phyloP scores from a whole-genome alignment of 2,888 invertebrate genomes.

The Amphipoea oculea region DNA sequence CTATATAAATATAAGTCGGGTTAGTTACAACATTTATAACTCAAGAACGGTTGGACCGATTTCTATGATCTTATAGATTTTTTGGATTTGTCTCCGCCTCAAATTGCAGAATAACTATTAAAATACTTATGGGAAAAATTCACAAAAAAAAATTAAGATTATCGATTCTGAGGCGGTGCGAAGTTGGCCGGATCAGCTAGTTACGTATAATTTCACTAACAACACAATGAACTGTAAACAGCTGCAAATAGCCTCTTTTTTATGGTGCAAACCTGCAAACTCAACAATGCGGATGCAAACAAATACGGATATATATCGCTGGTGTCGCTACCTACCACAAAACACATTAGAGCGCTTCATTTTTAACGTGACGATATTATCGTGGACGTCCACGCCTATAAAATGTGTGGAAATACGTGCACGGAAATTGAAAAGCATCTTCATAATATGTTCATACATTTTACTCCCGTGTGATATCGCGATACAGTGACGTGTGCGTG shows the following conservation, averaged over 20 bases:
- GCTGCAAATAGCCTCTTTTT: neutral
- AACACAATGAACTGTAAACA: neutral
- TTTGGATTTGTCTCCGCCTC: no score
- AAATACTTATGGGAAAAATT: no score
- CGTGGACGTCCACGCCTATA: neutral
- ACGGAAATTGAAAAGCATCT: neutral
- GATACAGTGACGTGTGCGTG: neutral
- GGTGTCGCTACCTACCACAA: neutral
- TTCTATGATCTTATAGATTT: no score
- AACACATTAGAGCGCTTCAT: neutral
- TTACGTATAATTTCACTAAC: neutral
- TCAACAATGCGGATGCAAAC: conserved; percentile 25
- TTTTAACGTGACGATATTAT: neutral
- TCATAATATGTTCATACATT: neutral
- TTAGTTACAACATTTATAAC: no score
- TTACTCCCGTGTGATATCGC: neutral
- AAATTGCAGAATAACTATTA: no score
- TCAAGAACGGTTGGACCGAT: no score
- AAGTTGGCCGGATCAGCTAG: no score
- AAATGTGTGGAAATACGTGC: neutral
- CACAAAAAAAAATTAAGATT: no score
- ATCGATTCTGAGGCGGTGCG: no score
- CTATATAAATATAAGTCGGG: no score
- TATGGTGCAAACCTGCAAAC: conserved; percentile 4
- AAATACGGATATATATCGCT: conserved; percentile 4